phyloP scores from a whole-genome alignment of 1,140 invertebrate species.

The Dendrolimus kikuchii region DNA sequence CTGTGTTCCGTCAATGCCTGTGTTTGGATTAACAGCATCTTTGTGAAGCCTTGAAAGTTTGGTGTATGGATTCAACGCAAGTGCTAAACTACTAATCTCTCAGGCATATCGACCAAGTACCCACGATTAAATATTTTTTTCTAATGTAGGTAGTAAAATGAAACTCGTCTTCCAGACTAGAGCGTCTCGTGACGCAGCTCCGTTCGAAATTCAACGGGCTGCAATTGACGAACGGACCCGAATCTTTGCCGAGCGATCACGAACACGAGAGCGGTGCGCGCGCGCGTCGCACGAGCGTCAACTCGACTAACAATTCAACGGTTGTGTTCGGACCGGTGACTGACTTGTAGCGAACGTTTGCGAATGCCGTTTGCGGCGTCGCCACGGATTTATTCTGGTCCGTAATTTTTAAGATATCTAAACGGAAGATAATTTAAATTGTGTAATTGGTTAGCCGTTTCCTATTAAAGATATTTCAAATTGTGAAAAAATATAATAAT shows the following conservation, averaged over 20 bases:
- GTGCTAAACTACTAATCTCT: no score
- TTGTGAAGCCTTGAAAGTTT: no score
- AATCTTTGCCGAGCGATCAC: slow-evolving; percentile 52
- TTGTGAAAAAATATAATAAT: no score
- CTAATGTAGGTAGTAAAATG: slow-evolving; percentile 18
- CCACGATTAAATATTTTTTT: no score
- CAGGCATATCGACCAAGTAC: no score
- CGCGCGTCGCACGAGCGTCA: slow-evolving; percentile 39
- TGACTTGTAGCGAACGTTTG: slow-evolving; percentile 63
- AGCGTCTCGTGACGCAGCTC: slow-evolving; percentile 65
- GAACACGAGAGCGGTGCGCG: slow-evolving; percentile 39
- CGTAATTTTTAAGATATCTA: slow-evolving; percentile 22
- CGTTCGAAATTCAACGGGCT: slow-evolving; percentile 62
- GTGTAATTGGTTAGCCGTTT: neutral
- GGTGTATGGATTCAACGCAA: no score
- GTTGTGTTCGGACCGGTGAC: slow-evolving; percentile 67
- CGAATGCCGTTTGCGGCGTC: slow-evolving; percentile 24
- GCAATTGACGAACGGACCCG: slow-evolving; percentile 45
- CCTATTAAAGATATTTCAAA: no score
- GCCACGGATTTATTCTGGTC: slow-evolving; percentile 38
- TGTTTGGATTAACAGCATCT: no score
- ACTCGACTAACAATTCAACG: slow-evolving; percentile 44
- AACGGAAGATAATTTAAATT: slow-evolving; percentile 1
- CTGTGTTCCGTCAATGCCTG: no score
- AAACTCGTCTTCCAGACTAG: slow-evolving; percentile 53